phyloP scores from a whole-genome alignment of 2,888 invertebrate genomes.

The Galeruca laticollis region DNA sequence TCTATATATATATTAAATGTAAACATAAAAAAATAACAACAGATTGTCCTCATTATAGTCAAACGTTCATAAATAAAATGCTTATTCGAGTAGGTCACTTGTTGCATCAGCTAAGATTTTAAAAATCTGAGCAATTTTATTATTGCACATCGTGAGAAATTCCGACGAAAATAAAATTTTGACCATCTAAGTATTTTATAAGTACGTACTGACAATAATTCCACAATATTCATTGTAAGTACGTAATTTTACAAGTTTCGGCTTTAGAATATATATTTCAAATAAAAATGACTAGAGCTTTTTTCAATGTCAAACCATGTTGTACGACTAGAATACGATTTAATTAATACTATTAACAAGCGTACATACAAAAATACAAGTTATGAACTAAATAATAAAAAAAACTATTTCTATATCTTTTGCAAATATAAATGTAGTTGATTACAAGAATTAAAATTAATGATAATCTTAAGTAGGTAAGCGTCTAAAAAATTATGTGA shows the following conservation, averaged over 20 bases:
- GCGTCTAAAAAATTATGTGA: too few species aligned
- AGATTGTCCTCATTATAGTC: constrained; percentile 68
- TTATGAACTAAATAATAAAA: constrained; percentile 2
- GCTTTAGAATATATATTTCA: constrained; percentile 17
- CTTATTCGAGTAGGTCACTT: constrained; percentile 47
- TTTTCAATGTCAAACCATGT: constrained; percentile 49
- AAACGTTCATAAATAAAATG: constrained; percentile 61
- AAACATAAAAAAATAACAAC: constrained; percentile 63
- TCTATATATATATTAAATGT: constrained; percentile 59
- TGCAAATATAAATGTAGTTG: constrained; percentile 14
- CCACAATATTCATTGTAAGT: not conserved
- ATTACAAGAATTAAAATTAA: not conserved
- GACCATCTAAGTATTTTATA: too few species aligned
- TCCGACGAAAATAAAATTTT: too few species aligned
- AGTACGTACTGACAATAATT: not conserved
- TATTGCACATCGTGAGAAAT: not conserved
- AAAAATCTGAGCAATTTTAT: not conserved
- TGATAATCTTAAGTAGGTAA: not conserved
- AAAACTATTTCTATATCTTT: constrained; percentile 7
- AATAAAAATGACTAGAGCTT: constrained; percentile 43
- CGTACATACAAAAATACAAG: constrained; percentile 43
- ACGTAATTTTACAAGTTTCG: not conserved
- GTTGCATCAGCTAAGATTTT: not conserved
- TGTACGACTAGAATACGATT: constrained; percentile 54
- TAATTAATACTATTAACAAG: constrained; percentile 56